Conservation (phyloP, 2,113 vertebrate genomes). For the Semnornis frantzii region DNA sequence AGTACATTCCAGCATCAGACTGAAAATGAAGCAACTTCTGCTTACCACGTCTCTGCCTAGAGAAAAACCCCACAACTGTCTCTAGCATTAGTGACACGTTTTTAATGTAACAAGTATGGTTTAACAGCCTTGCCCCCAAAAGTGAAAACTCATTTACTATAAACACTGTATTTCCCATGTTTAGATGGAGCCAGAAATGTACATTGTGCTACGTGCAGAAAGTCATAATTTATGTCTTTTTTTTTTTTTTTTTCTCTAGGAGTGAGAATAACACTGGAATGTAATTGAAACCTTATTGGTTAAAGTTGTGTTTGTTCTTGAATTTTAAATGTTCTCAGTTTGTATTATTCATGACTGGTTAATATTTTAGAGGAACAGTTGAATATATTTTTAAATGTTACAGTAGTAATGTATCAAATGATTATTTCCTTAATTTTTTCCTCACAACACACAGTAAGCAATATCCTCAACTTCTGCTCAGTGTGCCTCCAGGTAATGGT, state of each 20-base stretch:
- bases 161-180: neutral
- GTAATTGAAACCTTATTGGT: slow-evolving; percentile 41
- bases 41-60: neutral
- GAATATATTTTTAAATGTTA: neutral
- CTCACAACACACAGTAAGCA: neutral
- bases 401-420: neutral
- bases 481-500: neutral
- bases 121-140: neutral
- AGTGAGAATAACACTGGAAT: neutral
- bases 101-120: neutral
- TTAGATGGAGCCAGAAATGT: neutral
- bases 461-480: neutral
- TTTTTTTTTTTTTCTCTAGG: neutral
- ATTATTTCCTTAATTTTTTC: neutral
- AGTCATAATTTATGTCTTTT: neutral
- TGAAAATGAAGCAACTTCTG: neutral
- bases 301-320: slow-evolving; percentile 24
- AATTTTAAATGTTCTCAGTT: slow-evolving; percentile 24
- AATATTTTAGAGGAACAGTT: slow-evolving; percentile 44
- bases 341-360: slow-evolving; percentile 47
- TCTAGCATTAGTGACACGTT: neutral
- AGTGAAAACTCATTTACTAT: neutral
- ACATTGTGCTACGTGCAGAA: neutral
- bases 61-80: neutral
- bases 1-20: neutral